Conservation (phyloP, 30 jellyfish, hydroid and myxozoan genomes). For the Aurelia sp. region DNA sequence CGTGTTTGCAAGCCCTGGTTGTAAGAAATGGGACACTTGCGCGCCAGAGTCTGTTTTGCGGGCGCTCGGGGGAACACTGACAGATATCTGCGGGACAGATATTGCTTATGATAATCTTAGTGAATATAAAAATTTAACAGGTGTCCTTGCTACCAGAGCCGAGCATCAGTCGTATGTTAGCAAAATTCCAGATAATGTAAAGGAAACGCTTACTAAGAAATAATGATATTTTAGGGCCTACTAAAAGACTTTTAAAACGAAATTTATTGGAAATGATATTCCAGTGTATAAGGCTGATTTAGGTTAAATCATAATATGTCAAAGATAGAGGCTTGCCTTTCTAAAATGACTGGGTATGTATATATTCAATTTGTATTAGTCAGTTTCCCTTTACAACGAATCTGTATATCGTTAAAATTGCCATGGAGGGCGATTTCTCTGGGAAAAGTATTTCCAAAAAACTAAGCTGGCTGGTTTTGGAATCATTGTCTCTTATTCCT, state of each 20-base stretch:
- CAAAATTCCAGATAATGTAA: slow-evolving; percentile 74
- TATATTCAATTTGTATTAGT: too few species aligned
- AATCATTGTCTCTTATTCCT: too few species aligned
- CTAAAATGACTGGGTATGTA: too few species aligned
- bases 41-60: slow-evolving; percentile 97
- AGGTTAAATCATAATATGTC: too few species aligned
- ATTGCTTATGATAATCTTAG: slow-evolving; percentile 68
- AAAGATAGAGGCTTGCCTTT: too few species aligned
- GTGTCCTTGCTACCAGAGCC: slow-evolving; percentile 81
- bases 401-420: too few species aligned
- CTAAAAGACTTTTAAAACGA: not conserved
- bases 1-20: slow-evolving; percentile 94
- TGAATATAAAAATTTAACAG: slow-evolving; percentile 75
- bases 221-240: too few species aligned
- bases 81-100: slow-evolving; percentile 77
- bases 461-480: too few species aligned
- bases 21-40: slow-evolving; percentile 99
- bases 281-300: not conserved
- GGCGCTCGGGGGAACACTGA: slow-evolving; percentile 91
- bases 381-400: too few species aligned
- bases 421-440: too few species aligned
- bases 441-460: too few species aligned
- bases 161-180: slow-evolving; percentile 86
- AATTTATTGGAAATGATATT: not conserved
- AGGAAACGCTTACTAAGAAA: slow-evolving; percentile 9